A percentile compares a stretch with the other conserved stretches of the same genome.
Conservation (phyloP, 2,888 invertebrate species). For the Sesamia inferens region DNA sequence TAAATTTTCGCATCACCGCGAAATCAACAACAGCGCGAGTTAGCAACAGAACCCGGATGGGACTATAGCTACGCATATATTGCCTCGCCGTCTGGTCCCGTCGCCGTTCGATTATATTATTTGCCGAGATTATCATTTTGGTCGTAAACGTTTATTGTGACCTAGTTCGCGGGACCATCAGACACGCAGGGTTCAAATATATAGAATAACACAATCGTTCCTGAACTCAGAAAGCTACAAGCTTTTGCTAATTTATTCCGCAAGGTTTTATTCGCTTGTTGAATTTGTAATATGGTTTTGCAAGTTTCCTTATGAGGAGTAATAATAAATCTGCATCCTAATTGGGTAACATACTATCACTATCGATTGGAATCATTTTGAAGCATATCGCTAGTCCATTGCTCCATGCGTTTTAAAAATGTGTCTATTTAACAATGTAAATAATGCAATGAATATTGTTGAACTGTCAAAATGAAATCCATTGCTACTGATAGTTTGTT, state of each 20-base stretch:
- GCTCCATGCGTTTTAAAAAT: too few relatives aligned
- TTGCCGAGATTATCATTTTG: conserved; percentile 80
- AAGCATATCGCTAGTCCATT: too few relatives aligned
- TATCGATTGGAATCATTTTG: too few relatives aligned
- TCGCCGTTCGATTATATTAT: conserved; percentile 80
- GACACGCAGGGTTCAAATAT: conserved; percentile 75
- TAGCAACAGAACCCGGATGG: conserved; percentile 32
- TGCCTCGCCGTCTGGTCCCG: conserved; percentile 65
- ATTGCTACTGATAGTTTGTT: too few relatives aligned
- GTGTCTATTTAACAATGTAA: too few relatives aligned
- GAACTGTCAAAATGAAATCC: too few relatives aligned
- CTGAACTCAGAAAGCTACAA: conserved; percentile 45
- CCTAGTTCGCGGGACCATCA: conserved; percentile 74
- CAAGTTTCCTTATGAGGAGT: conserved; percentile 1
- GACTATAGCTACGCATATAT: conserved; percentile 17
- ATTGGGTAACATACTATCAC: too few relatives aligned
- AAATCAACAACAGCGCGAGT: conserved; percentile 41
- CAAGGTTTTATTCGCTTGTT: conserved; percentile 29
- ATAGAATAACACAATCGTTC: conserved; percentile 60
- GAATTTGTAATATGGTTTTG: conserved; percentile 10
- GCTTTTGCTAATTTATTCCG: conserved; percentile 62
- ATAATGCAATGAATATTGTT: too few relatives aligned
- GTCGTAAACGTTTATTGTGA: conserved; percentile 84
- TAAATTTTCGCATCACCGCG: conserved; percentile 1
- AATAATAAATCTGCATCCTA: neutral